Percentiles rank a stretch among this genome's conserved stretches.
These are phyloP conservation scores for Empidonax alnorum DNA, from an alignment of 2,113 vertebrate species.

Conservation along the genomic window DNA sequence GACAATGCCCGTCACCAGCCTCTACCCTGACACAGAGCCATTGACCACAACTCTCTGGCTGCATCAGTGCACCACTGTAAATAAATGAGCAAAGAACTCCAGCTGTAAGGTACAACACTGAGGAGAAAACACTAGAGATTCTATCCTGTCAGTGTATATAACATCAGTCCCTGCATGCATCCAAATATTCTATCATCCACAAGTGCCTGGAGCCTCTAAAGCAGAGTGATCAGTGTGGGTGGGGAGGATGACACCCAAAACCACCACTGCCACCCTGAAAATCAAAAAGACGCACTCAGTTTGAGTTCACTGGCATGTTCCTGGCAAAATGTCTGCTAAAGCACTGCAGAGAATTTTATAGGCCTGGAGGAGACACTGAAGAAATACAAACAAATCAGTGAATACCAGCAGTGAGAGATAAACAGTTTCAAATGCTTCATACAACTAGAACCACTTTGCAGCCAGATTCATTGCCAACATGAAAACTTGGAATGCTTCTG, in stretches of 20 bases:
- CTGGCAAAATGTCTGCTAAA: conserved; percentile 19
- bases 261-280: background rate
- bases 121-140: background rate
- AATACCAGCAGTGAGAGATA: conserved; percentile 64
- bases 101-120: background rate
- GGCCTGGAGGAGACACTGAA: conserved; percentile 46
- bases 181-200: background rate
- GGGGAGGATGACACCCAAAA: background rate
- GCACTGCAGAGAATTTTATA: conserved; percentile 61
- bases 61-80: background rate
- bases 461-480: conserved; percentile 59
- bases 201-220: background rate
- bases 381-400: conserved; percentile 74
- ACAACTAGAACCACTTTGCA: conserved; percentile 57
- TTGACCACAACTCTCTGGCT: background rate
- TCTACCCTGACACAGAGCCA: background rate
- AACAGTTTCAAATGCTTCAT: conserved; percentile 70
- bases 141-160: background rate
- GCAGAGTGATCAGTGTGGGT: background rate
- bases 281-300: background rate
- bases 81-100: background rate
- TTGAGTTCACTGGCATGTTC: conserved; percentile 23
- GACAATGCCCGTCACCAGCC: background rate
- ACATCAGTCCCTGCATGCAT: background rate
- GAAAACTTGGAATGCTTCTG: conserved; percentile 54